phyloP scores from a whole-genome alignment of 2,113 vertebrate genomes.

The Gopherus flavomarginatus region DNA sequence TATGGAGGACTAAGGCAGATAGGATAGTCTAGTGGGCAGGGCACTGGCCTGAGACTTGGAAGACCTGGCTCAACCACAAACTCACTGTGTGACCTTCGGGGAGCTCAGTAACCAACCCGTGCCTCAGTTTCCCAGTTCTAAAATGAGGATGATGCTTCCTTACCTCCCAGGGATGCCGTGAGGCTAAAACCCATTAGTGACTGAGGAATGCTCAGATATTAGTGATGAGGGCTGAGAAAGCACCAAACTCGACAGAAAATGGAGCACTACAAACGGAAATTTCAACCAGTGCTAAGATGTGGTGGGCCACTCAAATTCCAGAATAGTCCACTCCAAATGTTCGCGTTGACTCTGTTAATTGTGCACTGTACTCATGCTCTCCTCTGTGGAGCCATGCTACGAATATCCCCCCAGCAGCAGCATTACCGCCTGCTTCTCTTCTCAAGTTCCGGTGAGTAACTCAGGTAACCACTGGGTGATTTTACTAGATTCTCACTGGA shows the following conservation, averaged over 20 bases:
- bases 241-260: neutral
- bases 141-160: neutral
- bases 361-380: neutral
- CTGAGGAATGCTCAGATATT: neutral
- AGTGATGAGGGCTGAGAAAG: neutral
- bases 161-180: neutral
- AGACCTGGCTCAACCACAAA: neutral
- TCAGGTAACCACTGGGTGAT: neutral
- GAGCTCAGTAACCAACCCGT: neutral
- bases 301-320: neutral
- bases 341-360: neutral
- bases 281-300: neutral
- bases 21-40: neutral
- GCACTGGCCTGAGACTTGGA: neutral
- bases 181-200: neutral
- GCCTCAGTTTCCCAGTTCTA: neutral
- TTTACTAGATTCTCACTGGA: neutral
- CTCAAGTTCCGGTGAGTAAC: neutral
- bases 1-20: neutral
- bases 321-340: neutral
- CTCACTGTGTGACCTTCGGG: neutral
- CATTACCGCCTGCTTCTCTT: neutral
- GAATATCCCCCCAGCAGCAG: neutral
- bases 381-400: neutral
- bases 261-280: neutral